Conservation (phyloP, 2,797 vertebrate species). For the Prunella strophiata region DNA sequence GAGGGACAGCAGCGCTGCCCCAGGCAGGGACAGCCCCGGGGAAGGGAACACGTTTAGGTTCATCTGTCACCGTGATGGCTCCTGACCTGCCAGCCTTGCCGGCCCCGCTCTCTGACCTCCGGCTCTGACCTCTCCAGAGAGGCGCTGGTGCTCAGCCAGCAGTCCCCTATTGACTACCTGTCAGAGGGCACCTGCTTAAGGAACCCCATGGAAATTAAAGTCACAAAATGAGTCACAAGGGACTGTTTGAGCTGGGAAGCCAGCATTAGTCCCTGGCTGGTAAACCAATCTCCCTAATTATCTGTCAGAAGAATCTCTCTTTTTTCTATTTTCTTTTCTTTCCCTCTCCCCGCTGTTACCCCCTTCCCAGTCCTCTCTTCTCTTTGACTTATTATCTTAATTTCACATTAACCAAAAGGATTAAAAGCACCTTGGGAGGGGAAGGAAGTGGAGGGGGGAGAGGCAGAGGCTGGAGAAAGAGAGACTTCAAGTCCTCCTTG, state of each 20-base stretch:
- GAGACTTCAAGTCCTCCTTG: background rate
- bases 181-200: constrained; percentile 90
- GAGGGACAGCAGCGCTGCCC: background rate
- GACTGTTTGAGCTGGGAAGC: constrained; percentile 81
- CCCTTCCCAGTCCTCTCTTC: constrained; percentile 73
- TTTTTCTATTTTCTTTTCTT: constrained; percentile 72
- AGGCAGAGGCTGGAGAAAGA: background rate
- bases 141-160: constrained; percentile 78
- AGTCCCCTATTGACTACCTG: constrained; percentile 94
- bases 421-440: constrained; percentile 80
- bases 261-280: constrained; percentile 78
- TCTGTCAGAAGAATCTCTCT: constrained; percentile 83
- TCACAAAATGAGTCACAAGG: constrained; percentile 85
- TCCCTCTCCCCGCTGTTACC: background rate
- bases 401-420: constrained; percentile 79
- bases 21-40: background rate
- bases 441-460: constrained; percentile 39
- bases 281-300: constrained; percentile 97
- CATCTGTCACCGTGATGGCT: constrained; percentile 85
- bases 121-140: constrained; percentile 82
- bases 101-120: constrained; percentile 86
- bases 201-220: constrained; percentile 87
- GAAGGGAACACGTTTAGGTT: constrained; percentile 63
- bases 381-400: constrained; percentile 51
- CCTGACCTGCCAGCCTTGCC: constrained; percentile 85